A percentile compares a stretch with the other conserved stretches of the same genome.
These are phyloP conservation scores for Dione juno DNA, from an alignment of 2,888 invertebrate genomes.

Conservation along the genomic window DNA sequence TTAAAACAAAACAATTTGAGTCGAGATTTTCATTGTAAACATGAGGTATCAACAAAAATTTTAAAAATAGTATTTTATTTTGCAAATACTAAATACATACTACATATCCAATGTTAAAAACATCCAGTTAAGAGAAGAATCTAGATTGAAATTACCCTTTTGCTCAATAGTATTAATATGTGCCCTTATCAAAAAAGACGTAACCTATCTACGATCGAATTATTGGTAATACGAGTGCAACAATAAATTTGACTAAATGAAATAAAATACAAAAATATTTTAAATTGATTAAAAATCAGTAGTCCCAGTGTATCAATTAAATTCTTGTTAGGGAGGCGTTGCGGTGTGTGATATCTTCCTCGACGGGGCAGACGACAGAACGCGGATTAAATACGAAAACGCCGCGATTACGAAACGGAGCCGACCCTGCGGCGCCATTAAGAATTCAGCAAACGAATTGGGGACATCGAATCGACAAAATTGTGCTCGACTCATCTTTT, in stretches of 20 bases:
- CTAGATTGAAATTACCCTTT: too few species aligned
- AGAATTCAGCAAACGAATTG: slow-evolving; percentile 79
- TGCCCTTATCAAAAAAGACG: not conserved
- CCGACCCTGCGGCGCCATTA: slow-evolving; percentile 72
- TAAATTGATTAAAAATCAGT: slow-evolving; percentile 39
- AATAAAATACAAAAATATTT: slow-evolving; percentile 8
- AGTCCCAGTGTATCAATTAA: slow-evolving; percentile 58
- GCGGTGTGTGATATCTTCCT: slow-evolving; percentile 52
- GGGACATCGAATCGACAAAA: slow-evolving; percentile 81
- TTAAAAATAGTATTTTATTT: too few species aligned
- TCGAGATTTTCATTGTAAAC: too few species aligned
- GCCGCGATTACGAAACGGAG: slow-evolving; percentile 66
- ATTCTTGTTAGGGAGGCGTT: slow-evolving; percentile 59
- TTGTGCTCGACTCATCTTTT: slow-evolving; percentile 78
- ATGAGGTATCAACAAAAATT: too few species aligned
- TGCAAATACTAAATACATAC: too few species aligned
- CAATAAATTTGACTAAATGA: too few species aligned
- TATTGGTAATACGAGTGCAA: too few species aligned
- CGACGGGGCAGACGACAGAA: slow-evolving; percentile 49
- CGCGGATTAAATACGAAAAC: slow-evolving; percentile 76
- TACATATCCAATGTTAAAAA: too few species aligned
- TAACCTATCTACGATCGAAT: too few species aligned
- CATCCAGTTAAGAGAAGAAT: too few species aligned
- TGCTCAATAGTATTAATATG: not conserved
- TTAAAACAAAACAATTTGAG: too few species aligned